Conservation (phyloP, 1,140 invertebrate genomes). For the Dendrolimus kikuchii region DNA sequence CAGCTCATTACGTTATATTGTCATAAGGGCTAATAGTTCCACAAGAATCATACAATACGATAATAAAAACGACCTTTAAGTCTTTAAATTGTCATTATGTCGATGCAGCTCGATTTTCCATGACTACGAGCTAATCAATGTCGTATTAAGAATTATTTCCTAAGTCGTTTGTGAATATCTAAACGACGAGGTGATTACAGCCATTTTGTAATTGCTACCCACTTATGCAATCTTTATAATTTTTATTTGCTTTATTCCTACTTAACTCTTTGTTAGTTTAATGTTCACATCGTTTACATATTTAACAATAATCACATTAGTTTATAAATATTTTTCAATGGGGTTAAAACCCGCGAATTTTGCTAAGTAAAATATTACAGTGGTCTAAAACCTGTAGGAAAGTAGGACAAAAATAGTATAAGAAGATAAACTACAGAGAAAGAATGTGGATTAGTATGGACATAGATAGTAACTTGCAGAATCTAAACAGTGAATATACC, state of each 20-base stretch:
- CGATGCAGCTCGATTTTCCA: slow-evolving; percentile 45
- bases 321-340: no score
- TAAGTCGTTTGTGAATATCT: slow-evolving; percentile 63
- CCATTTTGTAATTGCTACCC: slow-evolving; percentile 59
- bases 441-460: no score
- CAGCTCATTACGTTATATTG: slow-evolving; percentile 57
- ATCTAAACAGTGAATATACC: no score
- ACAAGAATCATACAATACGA: slow-evolving; percentile 68
- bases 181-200: slow-evolving; percentile 44
- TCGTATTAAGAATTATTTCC: slow-evolving; percentile 66
- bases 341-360: no score
- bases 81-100: slow-evolving; percentile 70
- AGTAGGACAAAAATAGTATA: no score
- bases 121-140: slow-evolving; percentile 61
- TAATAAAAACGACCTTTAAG: slow-evolving; percentile 69
- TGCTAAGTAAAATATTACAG: no score
- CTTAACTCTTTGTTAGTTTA: slow-evolving; percentile 34
- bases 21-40: slow-evolving; percentile 69
- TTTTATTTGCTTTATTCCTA: slow-evolving; percentile 34
- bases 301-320: no score
- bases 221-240: slow-evolving; percentile 48
- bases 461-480: no score
- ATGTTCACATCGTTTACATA: no score
- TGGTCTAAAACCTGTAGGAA: no score
- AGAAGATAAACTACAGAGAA: no score